Percentiles rank a stretch among this genome's conserved stretches.
Conservation (phyloP, 2,797 vertebrate species). For the Garrulus glandarius region DNA sequence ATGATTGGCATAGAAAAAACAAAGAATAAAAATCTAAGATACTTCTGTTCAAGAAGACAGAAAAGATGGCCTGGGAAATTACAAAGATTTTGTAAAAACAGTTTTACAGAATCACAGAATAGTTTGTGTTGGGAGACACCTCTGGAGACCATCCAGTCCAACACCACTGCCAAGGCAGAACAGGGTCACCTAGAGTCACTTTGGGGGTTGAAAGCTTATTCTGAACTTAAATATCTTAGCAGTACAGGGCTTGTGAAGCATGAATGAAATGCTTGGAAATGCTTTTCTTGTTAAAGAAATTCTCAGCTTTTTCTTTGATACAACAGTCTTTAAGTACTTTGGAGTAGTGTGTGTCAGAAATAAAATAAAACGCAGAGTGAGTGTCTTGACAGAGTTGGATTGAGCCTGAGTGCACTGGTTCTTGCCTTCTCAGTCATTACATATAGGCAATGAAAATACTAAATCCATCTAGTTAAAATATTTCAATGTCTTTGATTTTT, state of each 20-base stretch:
- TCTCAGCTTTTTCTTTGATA: neutral
- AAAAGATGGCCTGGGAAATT: neutral
- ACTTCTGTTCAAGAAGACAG: neutral
- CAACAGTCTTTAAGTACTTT: neutral
- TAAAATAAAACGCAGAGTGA: neutral
- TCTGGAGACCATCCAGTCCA: neutral
- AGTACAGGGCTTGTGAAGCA: neutral
- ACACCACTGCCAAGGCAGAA: neutral
- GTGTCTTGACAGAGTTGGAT: neutral
- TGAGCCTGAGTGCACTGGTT: neutral
- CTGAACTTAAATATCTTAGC: neutral
- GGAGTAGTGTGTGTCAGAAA: neutral
- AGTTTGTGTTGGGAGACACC: neutral
- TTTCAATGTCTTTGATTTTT: constrained; percentile 18
- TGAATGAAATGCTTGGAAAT: neutral
- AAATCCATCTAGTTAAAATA: neutral
- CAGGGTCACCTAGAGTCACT: neutral
- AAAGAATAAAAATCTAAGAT: neutral
- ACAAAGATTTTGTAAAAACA: neutral
- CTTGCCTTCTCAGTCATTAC: neutral
- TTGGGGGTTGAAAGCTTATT: neutral
- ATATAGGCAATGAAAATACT: neutral
- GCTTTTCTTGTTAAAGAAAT: neutral
- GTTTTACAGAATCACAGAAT: neutral
- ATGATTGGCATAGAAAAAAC: neutral